Conservation (phyloP, 2,888 invertebrate species). For the Hemithea aestivaria region DNA sequence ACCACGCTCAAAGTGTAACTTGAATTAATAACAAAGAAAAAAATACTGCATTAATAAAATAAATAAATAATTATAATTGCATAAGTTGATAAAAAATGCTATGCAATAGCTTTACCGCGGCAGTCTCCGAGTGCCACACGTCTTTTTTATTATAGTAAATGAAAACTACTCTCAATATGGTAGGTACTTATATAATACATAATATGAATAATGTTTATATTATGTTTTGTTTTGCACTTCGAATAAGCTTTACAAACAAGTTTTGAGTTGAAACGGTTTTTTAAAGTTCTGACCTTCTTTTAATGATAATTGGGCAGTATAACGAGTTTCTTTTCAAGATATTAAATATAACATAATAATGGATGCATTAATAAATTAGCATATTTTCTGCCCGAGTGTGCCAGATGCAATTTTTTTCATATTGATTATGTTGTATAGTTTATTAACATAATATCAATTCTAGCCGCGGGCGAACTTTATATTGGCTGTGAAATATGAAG, state of each 20-base stretch:
- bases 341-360: neutral
- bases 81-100: too few species aligned
- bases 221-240: slow-evolving; percentile 13
- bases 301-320: slow-evolving; percentile 4
- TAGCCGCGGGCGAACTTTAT: slow-evolving; percentile 43
- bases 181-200: too few species aligned
- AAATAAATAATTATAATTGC: too few species aligned
- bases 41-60: too few species aligned
- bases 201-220: too few species aligned
- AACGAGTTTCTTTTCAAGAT: slow-evolving; percentile 5
- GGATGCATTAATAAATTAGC: neutral
- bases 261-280: slow-evolving; percentile 7
- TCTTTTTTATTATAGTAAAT: too few species aligned
- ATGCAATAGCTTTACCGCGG: too few species aligned
- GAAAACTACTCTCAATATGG: too few species aligned
- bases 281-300: slow-evolving; percentile 13
- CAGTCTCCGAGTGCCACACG: too few species aligned
- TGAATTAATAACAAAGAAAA: too few species aligned
- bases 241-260: slow-evolving; percentile 6
- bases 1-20: too few species aligned
- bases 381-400: neutral
- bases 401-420: neutral
- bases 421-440: neutral
- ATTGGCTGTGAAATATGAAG: slow-evolving; percentile 49
- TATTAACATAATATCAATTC: slow-evolving; percentile 12